Evolutionary conservation across 2,797 vertebrate species (phyloP), one percentile per base, ranked within the genome.

Genomic region (Miichthys miiuy): DNA sequence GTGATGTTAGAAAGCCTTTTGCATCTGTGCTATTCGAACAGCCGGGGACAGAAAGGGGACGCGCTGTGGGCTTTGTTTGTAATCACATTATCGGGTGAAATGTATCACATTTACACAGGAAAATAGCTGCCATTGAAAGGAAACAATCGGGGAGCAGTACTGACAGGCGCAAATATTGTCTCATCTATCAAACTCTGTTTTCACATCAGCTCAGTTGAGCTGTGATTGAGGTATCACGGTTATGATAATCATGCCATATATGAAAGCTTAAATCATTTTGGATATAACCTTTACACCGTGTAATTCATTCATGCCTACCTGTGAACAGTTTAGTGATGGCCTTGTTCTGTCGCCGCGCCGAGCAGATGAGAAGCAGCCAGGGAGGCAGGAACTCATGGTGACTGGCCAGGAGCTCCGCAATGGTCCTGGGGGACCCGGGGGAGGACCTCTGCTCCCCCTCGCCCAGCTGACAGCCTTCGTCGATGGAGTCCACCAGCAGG

Each of bases 241-340:
- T 25, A 70, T n/a, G 58, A 68, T 54, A 42, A 2, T 64, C 70
- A 80, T 34, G 30, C 2, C 38, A 58, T 18, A 46, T 16, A 9
- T 25, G 21, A 48, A 14, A 63, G 12, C 9, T 18, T 27, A 21
- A 75, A 72, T 13, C 8, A 25, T 14, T 51, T 10, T 16, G 52
- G 23, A 27, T 27, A 23, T 8, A 7, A 27, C 38, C 21, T 42
- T 6, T 73, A 50, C 34, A 21, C 3, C 7, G 23, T 2, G 23
- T 20, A 0, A 20, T 13, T 51, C 0, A 1, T 10, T 50, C 7
- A 13, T 4, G 50, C 52, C 72, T 79, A 94, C 98, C 98, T 88
- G 97, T 98, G 93, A 99, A 99, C 88, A 99, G 96, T 89, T 98
- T 98, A 75, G 97, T 99, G 76, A 99, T 96, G 84, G 97, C 95